Conservation (phyloP, 2,113 vertebrate species). For the Oncorhynchus mykiss region DNA sequence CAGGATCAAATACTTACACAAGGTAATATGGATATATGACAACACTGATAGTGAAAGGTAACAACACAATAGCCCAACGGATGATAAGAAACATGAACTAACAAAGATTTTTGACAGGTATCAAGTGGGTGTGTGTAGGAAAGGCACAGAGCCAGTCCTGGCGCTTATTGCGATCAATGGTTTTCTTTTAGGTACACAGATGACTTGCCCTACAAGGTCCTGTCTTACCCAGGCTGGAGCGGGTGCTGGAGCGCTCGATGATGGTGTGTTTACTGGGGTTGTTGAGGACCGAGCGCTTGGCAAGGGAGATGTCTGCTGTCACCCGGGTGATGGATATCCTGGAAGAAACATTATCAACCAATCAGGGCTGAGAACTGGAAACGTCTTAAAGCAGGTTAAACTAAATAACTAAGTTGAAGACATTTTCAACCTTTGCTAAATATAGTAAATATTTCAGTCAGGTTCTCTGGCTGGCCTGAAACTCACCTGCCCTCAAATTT, state of each 20-base stretch:
- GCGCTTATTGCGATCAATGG: not conserved
- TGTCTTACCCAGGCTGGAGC: slow-evolving; percentile 91
- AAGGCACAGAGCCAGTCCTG: not conserved
- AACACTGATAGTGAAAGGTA: not conserved
- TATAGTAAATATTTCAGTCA: not conserved
- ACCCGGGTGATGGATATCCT: slow-evolving; percentile 98
- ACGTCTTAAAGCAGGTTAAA: not conserved
- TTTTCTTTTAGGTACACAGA: not conserved
- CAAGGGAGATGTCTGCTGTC: slow-evolving; percentile 94
- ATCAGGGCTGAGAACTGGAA: not conserved
- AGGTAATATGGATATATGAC: not conserved
- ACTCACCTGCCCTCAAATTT: slow-evolving; percentile 94
- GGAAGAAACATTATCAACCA: slow-evolving; percentile 25
- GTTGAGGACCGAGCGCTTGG: slow-evolving; percentile 95
- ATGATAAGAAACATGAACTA: not conserved
- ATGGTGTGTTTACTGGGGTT: slow-evolving; percentile 98
- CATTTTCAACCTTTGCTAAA: not conserved
- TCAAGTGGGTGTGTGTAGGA: not conserved
- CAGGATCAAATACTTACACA: not conserved
- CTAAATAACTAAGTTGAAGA: no score
- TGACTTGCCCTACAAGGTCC: not conserved
- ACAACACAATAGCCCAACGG: not conserved
- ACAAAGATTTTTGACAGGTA: not conserved
- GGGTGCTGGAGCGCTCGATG: slow-evolving; percentile 94
- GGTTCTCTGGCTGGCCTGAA: not conserved